phyloP scores from a whole-genome alignment of 2,113 vertebrate species.

The Bucco capensis region DNA sequence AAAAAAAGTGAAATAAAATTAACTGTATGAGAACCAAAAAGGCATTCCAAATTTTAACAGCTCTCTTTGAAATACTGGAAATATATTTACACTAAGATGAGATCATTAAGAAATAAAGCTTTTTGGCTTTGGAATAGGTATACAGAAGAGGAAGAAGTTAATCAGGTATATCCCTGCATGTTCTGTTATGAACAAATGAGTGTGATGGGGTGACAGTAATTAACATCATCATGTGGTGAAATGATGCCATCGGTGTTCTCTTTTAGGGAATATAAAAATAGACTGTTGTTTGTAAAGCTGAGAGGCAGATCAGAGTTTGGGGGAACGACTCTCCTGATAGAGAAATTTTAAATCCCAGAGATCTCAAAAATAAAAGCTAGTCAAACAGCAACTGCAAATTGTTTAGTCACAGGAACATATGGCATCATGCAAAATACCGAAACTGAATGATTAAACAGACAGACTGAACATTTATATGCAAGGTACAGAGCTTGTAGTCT shows the following conservation, averaged over 20 bases:
- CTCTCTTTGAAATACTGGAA: neutral
- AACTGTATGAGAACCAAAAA: too few relatives aligned
- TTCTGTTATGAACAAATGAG: neutral
- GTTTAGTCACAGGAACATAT: slow-evolving; percentile 63
- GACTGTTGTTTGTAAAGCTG: neutral
- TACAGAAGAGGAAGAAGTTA: neutral
- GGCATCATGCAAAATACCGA: slow-evolving; percentile 64
- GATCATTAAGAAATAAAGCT: neutral
- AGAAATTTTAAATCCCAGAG: slow-evolving; percentile 34
- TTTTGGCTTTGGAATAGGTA: neutral
- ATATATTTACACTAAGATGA: neutral
- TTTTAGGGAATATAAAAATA: neutral
- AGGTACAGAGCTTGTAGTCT: slow-evolving; percentile 29
- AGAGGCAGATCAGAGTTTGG: neutral
- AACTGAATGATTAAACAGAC: slow-evolving; percentile 64
- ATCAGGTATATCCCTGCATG: neutral
- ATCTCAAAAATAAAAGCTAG: slow-evolving; percentile 59
- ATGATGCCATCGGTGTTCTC: neutral
- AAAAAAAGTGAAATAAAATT: too few relatives aligned
- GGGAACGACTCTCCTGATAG: neutral
- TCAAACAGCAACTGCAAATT: slow-evolving; percentile 58
- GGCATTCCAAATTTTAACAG: neutral
- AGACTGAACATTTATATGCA: slow-evolving; percentile 60
- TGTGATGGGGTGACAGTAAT: neutral
- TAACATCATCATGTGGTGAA: neutral